Evolutionary conservation across 2,113 vertebrate genomes (phyloP).

Genomic region (Megaptera novaeangliae): DNA sequence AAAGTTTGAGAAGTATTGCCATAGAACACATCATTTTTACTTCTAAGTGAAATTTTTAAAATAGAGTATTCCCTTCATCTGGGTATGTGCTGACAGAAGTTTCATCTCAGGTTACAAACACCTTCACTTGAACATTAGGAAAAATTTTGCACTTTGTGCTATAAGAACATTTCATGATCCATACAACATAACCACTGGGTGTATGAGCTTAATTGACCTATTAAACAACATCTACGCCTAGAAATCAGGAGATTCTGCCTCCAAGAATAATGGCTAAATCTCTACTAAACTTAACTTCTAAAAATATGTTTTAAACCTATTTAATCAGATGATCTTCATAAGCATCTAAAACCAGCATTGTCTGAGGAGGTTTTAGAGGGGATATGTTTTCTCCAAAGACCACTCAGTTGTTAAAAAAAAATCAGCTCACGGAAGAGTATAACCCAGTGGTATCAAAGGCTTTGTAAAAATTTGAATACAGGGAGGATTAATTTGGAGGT

Average conservation of each 20-base stretch:
- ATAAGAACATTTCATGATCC: background rate
- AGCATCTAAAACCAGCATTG: background rate
- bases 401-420: background rate
- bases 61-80: background rate
- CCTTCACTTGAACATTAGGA: background rate
- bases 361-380: background rate
- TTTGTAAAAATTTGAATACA: background rate
- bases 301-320: background rate
- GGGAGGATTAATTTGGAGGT: background rate
- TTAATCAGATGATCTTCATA: background rate
- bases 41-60: background rate
- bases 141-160: background rate
- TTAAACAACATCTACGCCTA: background rate
- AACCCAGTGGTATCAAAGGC: background rate
- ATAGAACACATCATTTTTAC: accelerated
- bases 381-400: background rate
- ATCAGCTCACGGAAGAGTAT: background rate
- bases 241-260: background rate
- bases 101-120: background rate
- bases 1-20: background rate
- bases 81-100: background rate
- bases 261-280: background rate
- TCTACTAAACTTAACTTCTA: background rate
- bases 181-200: background rate
- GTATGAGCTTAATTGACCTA: background rate